Evolutionary conservation across 2,797 vertebrate genomes (phyloP).

Genomic region (Vespertilio murinus): DNA sequence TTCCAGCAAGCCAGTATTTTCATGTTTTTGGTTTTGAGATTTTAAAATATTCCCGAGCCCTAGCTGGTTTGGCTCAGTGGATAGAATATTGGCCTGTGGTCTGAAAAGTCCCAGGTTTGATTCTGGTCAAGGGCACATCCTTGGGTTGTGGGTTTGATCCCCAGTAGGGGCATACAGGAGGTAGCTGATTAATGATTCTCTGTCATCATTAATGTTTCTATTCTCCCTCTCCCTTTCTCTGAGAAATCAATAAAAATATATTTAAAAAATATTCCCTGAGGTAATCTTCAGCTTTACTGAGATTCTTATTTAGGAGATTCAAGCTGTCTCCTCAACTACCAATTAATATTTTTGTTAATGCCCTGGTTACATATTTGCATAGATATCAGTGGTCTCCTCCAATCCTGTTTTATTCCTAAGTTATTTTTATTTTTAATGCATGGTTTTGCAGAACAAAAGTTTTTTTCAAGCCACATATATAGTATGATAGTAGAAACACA

Average conservation of each 20-base stretch:
- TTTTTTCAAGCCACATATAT: background rate
- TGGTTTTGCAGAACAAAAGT: slow-evolving; percentile 15
- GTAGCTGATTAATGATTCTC: too few relatives aligned
- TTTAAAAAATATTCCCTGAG: background rate
- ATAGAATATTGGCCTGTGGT: too few relatives aligned
- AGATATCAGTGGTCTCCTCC: background rate
- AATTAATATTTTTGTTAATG: slow-evolving; percentile 5
- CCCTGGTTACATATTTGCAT: background rate
- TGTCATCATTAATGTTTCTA: too few relatives aligned
- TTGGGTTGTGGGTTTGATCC: too few relatives aligned
- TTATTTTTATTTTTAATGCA: slow-evolving; percentile 53
- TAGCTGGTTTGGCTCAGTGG: too few relatives aligned
- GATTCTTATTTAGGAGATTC: background rate
- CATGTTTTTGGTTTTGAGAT: background rate
- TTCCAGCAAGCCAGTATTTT: background rate
- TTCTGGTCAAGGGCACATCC: too few relatives aligned
- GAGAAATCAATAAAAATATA: too few relatives aligned
- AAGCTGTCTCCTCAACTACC: background rate
- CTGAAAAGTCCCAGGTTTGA: too few relatives aligned
- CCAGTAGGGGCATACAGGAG: too few relatives aligned
- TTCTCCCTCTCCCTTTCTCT: too few relatives aligned
- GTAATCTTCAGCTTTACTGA: background rate
- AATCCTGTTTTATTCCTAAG: background rate
- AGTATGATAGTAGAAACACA: background rate
- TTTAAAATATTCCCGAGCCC: background rate